Conservation (phyloP, 2,113 vertebrate genomes). For the Notarius lentiginosus region DNA sequence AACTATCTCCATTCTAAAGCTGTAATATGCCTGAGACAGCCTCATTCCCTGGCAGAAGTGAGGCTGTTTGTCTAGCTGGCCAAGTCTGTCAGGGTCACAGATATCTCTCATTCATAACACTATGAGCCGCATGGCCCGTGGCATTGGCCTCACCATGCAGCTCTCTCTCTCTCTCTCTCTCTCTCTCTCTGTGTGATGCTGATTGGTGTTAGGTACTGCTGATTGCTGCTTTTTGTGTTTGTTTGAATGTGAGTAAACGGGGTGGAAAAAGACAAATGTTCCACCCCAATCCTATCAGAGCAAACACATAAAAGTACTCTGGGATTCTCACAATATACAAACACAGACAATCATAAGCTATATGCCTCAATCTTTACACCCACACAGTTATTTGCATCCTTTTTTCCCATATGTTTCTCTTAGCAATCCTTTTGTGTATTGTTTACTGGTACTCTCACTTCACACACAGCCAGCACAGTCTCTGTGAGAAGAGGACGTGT, state of each 20-base stretch:
- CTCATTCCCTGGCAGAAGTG: slow-evolving; percentile 12
- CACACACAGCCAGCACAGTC: not conserved
- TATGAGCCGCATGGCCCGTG: not conserved
- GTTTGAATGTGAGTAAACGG: slow-evolving; percentile 19
- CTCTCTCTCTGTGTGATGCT: slow-evolving; percentile 11
- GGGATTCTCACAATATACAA: not conserved
- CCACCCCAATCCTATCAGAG: slow-evolving; percentile 5
- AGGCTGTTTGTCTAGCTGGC: slow-evolving; percentile 10
- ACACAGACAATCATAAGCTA: not conserved
- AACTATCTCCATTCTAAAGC: slow-evolving; percentile 6
- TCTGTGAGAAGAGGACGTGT: not conserved
- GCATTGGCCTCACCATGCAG: not conserved
- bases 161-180: slow-evolving; percentile 8
- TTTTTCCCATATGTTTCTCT: not conserved
- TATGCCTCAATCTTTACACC: not conserved
- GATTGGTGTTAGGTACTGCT: slow-evolving; percentile 3
- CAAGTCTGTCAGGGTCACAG: slow-evolving; percentile 17
- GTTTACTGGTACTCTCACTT: slow-evolving; percentile 1
- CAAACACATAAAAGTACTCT: not conserved
- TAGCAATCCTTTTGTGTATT: slow-evolving; percentile 3
- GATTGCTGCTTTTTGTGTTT: slow-evolving; percentile 10
- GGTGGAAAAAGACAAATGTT: slow-evolving; percentile 19
- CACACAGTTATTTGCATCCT: not conserved
- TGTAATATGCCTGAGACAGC: slow-evolving; percentile 11
- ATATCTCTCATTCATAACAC: slow-evolving; percentile 5